phyloP scores from a whole-genome alignment of 1,140 invertebrate species.

The Portunus trituberculatus region DNA sequence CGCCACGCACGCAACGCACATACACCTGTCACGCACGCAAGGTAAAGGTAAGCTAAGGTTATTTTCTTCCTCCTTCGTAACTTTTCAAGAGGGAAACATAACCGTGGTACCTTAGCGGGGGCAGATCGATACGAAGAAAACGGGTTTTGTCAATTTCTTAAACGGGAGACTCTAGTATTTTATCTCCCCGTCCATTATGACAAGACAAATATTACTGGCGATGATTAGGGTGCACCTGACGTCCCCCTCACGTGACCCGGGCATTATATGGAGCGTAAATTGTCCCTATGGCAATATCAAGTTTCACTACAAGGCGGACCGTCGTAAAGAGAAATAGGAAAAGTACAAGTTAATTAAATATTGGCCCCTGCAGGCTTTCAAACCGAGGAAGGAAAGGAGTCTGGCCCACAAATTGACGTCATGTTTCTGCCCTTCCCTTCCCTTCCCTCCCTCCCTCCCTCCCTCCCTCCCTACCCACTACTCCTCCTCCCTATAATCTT shows the following conservation, averaged over 20 bases:
- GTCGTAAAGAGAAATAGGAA: background rate
- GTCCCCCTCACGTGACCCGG: background rate
- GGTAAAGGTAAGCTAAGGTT: background rate
- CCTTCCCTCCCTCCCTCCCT: background rate
- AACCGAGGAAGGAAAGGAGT: background rate
- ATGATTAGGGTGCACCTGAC: background rate
- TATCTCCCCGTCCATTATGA: background rate
- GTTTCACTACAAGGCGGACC: background rate
- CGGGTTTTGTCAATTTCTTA: background rate
- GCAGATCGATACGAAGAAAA: background rate
- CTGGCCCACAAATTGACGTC: background rate
- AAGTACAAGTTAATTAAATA: background rate
- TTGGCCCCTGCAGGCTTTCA: background rate
- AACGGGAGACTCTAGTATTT: background rate
- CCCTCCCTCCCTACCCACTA: background rate
- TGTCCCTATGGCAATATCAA: background rate
- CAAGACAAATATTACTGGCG: constrained; percentile 5
- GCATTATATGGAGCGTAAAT: background rate
- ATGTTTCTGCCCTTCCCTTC: background rate
- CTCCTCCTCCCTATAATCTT: background rate
- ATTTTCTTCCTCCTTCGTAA: background rate
- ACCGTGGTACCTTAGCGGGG: background rate
- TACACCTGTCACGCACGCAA: background rate
- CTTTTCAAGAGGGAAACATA: background rate
- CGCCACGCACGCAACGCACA: background rate